Base-by-base conservation (phyloP, 1,140 invertebrate genomes). In the Macrosteles quadrilineatus region DNA sequence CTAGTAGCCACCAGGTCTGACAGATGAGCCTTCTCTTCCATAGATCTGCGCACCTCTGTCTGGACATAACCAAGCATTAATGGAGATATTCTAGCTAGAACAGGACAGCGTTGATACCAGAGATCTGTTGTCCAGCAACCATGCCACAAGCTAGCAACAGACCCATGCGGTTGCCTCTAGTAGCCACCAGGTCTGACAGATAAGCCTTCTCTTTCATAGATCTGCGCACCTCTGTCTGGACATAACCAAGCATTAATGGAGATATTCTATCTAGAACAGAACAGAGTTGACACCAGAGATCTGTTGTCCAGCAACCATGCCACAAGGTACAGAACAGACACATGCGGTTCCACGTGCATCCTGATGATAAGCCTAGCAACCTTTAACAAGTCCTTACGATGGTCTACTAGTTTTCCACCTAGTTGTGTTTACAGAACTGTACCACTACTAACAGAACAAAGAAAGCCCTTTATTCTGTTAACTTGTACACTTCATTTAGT, bases 41-140 rank as follows among this genome's bases (percentile, higher is more conserved):
- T 43, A 3, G 63, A 40, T n/a, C 86, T 78, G 69, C 87, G 83
- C 19, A 66, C 36, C 17, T 40, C 32, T 19, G 23, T 36, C 63
- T 66, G 6, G 86, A 1, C 32, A 36, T 4, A 36, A 36, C 4
- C 32, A 36, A 11, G 91, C 85, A 4, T 83, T 84, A 0, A 79
- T 74, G 75, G 91, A 94, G 75, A 92, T 94, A 1, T 81, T 83
- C 45, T 94, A 74, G 93, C 85, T 87, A 88, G 74, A 87, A 87
- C 73, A 88, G 85, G n/a, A 90, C 81, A 17, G 84, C 85, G 77
- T 88, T 85, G 29, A 86, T 79, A 3, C 85, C 85, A 2, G 87
- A 89, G 19, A 94, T 80, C 79, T 93, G 91, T 76, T 92, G 91
- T 78, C 90, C 89, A 62, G 86, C 78, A 64, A 92, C 88, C 59